Base-by-base conservation (phyloP, 2,888 invertebrate species). In the Athetis lepigone region DNA sequence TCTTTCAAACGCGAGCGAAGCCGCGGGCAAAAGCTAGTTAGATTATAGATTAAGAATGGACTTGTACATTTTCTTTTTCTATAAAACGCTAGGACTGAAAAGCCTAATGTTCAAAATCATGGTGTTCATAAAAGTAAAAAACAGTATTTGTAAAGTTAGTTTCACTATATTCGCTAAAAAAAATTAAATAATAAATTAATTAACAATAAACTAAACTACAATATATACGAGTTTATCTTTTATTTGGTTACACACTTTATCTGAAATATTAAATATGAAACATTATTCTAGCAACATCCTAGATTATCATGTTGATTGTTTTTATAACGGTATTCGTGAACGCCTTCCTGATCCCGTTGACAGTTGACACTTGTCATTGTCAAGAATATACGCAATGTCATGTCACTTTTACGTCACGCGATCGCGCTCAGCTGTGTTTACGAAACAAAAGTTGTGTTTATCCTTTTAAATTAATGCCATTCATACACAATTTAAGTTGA, bases 291-390 rank as follows among this genome's bases (percentile, higher is more conserved):
- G 5, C 25, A 25, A 25, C 25, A 25, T 25, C 6, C 6, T 25
- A 29, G 2, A 9, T 1, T 4, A 25, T 23, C 4, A 18, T 18
- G 9, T 40, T 9, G 0, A 40, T 18, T 16, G 18, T 27, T 19
- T 21, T n/a, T 9, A 8, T 21, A 61, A 29, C 70, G 33, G 23
- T 0, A 33, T 54, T 68, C 45, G 25, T 33, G 37, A 68, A 68
- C 47, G 18, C 16, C 7, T 45, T 9, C 11, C 3, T 33, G 0
- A 29, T 11, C 7, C 13, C 8, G 0, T 18, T 65, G 55, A 55
- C 59, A 56, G 4, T 2, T 33, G 19, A 29, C 29, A 16, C 8
- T 2, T 54, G 66, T 39, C 23, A 39, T 0, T n/a, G n/a, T n/a
- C n/a, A n/a, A n/a, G n/a, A n/a, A n/a, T n/a, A n/a, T n/a, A n/a